Conservation (phyloP, 2,797 vertebrate genomes). For the Craterocephalus amniculus region DNA sequence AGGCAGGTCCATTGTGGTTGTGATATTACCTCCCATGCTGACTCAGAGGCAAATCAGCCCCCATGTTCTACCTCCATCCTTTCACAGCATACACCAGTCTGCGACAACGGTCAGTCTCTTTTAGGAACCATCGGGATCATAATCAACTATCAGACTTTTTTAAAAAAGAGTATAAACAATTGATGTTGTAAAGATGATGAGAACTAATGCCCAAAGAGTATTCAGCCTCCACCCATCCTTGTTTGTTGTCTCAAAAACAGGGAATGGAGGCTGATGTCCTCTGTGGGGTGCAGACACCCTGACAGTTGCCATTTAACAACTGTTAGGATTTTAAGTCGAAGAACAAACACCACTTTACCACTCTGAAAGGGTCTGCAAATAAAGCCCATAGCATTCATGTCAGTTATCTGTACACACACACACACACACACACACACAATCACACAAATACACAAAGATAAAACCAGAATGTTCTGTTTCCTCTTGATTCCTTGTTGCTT, state of each 20-base stretch:
- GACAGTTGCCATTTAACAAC: conserved; percentile 56
- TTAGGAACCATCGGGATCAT: neutral
- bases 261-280: conserved; percentile 22
- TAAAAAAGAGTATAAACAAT: neutral
- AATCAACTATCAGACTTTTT: neutral
- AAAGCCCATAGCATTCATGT: conserved; percentile 48
- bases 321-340: conserved; percentile 65
- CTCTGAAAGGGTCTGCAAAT: conserved; percentile 58
- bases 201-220: neutral
- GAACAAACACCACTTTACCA: conserved; percentile 66
- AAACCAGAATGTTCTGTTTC: no score
- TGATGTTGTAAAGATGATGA: neutral
- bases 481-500: no score
- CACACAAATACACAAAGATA: no score
- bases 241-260: conserved; percentile 47
- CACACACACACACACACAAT: neutral
- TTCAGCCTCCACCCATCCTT: no score
- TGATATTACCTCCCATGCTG: neutral
- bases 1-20: neutral
- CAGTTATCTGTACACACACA: conserved; percentile 36
- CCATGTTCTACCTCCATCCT: neutral
- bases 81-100: no score
- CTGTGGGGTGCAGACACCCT: conserved; percentile 34
- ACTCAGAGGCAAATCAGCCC: no score
- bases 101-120: neutral